Percentiles rank a stretch among this genome's conserved stretches.
phyloP scores from a whole-genome alignment of 2,888 invertebrate genomes.

The Molorchus minor region DNA sequence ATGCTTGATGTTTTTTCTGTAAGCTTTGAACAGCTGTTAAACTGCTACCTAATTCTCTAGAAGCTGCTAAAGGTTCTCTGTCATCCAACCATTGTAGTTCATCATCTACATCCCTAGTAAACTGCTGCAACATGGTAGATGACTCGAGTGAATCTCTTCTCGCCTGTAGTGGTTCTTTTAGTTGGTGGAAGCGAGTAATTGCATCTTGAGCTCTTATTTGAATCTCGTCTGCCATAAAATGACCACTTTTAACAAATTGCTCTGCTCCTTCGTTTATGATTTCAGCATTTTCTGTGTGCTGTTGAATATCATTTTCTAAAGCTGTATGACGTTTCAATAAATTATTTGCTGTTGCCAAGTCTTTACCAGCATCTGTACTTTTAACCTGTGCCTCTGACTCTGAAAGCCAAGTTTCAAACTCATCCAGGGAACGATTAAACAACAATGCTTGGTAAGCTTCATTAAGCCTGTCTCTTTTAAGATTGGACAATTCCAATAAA shows the following conservation, averaged over 20 bases:
- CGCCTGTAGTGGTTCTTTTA: conserved; percentile 91
- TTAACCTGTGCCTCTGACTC: conserved; percentile 79
- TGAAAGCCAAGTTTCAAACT: conserved; percentile 93
- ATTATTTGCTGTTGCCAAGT: conserved; percentile 85
- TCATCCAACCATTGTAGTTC: conserved; percentile 91
- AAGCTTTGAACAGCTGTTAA: conserved; percentile 84
- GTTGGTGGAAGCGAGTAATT: conserved; percentile 67
- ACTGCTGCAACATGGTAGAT: conserved; percentile 86
- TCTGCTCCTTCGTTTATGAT: conserved; percentile 81
- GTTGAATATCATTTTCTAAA: conserved; percentile 86
- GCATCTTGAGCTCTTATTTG: conserved; percentile 75
- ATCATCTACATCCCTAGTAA: conserved; percentile 91
- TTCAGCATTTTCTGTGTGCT: conserved; percentile 84
- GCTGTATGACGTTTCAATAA: conserved; percentile 82
- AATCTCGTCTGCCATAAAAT: conserved; percentile 91
- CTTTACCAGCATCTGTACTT: conserved; percentile 85
- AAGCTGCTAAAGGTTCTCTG: conserved; percentile 75
- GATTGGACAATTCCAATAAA: conserved; percentile 80
- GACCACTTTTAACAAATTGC: conserved; percentile 79
- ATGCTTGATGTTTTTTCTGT: conserved; percentile 91
- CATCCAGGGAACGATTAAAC: conserved; percentile 89
- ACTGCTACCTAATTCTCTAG: conserved; percentile 70
- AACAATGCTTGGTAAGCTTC: conserved; percentile 92
- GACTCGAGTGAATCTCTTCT: conserved; percentile 92
- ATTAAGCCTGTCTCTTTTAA: conserved; percentile 85